These are phyloP conservation scores for Autographa gamma DNA, from an alignment of 2,888 invertebrate species.

Conservation along the genomic window DNA sequence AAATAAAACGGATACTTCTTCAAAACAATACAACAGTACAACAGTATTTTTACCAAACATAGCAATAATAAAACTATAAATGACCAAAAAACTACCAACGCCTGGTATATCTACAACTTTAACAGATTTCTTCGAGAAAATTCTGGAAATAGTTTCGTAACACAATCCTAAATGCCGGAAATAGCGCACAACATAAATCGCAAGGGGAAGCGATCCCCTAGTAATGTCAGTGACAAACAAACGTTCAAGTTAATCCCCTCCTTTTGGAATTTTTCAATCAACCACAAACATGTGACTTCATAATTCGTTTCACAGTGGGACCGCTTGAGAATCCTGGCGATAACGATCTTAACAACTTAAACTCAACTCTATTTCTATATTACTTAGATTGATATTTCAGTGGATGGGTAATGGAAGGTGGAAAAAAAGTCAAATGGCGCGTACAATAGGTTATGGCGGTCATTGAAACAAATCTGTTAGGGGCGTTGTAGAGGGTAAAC, in stretches of 20 bases:
- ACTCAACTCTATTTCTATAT: slow-evolving; percentile 41
- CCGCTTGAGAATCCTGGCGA: slow-evolving; percentile 70
- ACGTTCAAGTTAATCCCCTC: slow-evolving; percentile 73
- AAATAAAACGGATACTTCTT: no score
- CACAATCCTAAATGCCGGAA: slow-evolving; percentile 62
- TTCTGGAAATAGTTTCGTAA: slow-evolving; percentile 42
- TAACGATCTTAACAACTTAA: slow-evolving; percentile 69
- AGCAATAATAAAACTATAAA: no score
- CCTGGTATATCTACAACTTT: slow-evolving; percentile 9
- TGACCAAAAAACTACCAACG: not conserved
- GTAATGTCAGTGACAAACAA: slow-evolving; percentile 76
- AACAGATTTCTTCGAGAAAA: slow-evolving; percentile 39
- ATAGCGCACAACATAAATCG: slow-evolving; percentile 71
- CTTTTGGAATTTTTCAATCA: slow-evolving; percentile 85
- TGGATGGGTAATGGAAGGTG: slow-evolving; percentile 38
- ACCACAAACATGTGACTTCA: slow-evolving; percentile 79
- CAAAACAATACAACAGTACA: no score
- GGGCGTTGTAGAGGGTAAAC: slow-evolving; percentile 73
- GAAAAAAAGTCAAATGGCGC: slow-evolving; percentile 79
- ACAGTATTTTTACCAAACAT: no score
- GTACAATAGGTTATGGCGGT: slow-evolving; percentile 75
- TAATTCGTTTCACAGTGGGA: slow-evolving; percentile 76
- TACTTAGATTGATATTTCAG: slow-evolving; percentile 45
- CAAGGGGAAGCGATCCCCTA: slow-evolving; percentile 71
- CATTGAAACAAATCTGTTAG: slow-evolving; percentile 80